These are phyloP conservation scores for Macropodus opercularis DNA, from an alignment of 2,797 vertebrate genomes.

Conservation along the genomic window DNA sequence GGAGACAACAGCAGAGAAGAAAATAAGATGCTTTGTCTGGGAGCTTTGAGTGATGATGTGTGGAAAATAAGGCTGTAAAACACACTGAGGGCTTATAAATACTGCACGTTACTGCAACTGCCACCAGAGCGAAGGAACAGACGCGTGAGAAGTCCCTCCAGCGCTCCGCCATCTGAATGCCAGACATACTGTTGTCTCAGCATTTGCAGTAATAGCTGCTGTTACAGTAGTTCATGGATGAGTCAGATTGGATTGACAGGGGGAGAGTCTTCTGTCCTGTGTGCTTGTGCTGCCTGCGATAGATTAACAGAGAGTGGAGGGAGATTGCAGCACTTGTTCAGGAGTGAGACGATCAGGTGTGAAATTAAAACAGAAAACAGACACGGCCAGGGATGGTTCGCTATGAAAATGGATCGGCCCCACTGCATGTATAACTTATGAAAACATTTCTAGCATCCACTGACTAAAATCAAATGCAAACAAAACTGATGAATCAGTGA, in stretches of 20 bases:
- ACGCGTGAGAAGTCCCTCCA: not conserved
- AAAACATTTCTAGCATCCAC: conserved; percentile 47
- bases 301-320: conserved; percentile 62
- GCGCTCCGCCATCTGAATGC: conserved; percentile 9
- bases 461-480: conserved; percentile 27
- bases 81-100: too few relatives aligned
- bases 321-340: conserved; percentile 50
- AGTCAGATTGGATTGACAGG: conserved; percentile 49
- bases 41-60: not conserved
- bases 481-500: conserved; percentile 43
- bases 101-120: not conserved
- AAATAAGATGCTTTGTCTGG: conserved; percentile 10
- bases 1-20: not conserved
- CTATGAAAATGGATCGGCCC: conserved; percentile 43
- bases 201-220: conserved; percentile 31
- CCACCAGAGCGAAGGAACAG: conserved; percentile 2
- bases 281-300: conserved; percentile 30
- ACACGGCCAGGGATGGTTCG: conserved; percentile 51
- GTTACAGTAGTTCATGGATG: conserved; percentile 45
- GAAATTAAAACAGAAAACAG: conserved; percentile 82
- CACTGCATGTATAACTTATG: conserved; percentile 66
- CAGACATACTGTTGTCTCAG: conserved; percentile 23
- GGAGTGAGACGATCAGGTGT: conserved; percentile 76
- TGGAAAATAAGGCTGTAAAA: too few relatives aligned
- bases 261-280: conserved; percentile 49